These are phyloP conservation scores for Eristalinus sepulchralis DNA, from an alignment of 2,888 invertebrate genomes.

Conservation along the genomic window DNA sequence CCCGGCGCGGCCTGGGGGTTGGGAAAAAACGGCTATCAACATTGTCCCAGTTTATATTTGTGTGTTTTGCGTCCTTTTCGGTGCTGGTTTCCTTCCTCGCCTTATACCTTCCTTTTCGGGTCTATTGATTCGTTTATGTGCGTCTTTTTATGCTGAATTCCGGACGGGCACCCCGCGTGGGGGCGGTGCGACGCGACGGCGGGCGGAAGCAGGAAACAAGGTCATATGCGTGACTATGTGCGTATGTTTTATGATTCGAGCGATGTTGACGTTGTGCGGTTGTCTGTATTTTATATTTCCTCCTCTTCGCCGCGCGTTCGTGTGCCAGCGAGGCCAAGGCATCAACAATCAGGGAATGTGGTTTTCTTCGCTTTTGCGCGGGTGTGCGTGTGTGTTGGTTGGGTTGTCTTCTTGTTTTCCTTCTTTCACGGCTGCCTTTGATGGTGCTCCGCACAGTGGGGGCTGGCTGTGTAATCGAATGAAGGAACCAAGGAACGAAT, in stretches of 20 bases:
- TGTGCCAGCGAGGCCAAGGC: conserved; percentile 8
- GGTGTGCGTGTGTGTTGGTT: too few species aligned
- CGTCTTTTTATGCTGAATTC: conserved; percentile 34
- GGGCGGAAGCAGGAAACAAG: conserved; percentile 53
- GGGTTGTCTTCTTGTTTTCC: background rate
- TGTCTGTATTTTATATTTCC: conserved; percentile 13
- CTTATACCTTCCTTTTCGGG: background rate
- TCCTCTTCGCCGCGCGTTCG: background rate
- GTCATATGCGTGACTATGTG: conserved; percentile 48
- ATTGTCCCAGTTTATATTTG: conserved; percentile 45
- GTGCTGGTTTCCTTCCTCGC: background rate
- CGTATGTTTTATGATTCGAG: conserved; percentile 38
- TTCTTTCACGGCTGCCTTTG: background rate
- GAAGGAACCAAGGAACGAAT: conserved; percentile 3
- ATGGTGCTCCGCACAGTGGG: conserved; percentile 28
- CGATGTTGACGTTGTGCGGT: conserved; percentile 20
- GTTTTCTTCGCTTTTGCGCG: background rate
- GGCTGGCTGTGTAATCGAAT: conserved; percentile 25
- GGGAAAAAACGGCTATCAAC: conserved; percentile 21
- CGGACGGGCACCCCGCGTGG: background rate
- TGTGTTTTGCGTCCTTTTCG: conserved; percentile 29
- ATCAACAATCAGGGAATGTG: conserved; percentile 21
- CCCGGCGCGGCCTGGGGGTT: background rate
- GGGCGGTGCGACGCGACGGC: background rate
- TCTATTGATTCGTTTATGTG: conserved; percentile 44